Percentiles rank a stretch among this genome's conserved stretches.
Evolutionary conservation across 2,888 invertebrate genomes (phyloP).

Genomic region (Clitarchus hookeri): DNA sequence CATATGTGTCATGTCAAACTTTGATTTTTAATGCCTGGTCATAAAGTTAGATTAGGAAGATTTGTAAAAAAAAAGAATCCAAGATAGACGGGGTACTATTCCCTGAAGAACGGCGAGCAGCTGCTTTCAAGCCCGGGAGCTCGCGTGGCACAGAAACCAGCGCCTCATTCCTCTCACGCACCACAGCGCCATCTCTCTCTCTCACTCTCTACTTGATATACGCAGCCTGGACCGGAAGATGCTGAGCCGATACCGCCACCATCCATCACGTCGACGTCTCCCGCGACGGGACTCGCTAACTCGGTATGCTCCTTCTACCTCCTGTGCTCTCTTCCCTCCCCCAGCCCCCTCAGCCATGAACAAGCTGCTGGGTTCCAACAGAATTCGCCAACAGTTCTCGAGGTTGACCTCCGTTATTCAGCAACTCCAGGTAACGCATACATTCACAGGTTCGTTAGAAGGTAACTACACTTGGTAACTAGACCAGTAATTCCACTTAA

Average conservation of each 20-base stretch:
- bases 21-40: too few species aligned
- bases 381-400: neutral
- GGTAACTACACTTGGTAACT: too few species aligned
- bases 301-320: neutral
- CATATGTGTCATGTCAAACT: too few species aligned
- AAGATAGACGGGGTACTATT: too few species aligned
- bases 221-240: neutral
- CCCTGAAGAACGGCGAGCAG: too few species aligned
- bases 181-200: too few species aligned
- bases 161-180: neutral
- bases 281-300: neutral
- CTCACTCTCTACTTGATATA: neutral
- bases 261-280: neutral
- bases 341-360: neutral
- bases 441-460: too few species aligned
- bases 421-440: neutral
- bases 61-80: too few species aligned
- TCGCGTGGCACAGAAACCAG: neutral
- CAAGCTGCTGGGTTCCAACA: neutral
- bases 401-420: neutral
- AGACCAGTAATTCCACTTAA: too few species aligned
- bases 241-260: constrained; percentile 9
- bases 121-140: neutral
- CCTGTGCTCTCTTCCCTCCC: too few species aligned
- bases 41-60: too few species aligned